Conservation (phyloP, 2,113 vertebrate genomes). For the Rhinoptilus africanus region DNA sequence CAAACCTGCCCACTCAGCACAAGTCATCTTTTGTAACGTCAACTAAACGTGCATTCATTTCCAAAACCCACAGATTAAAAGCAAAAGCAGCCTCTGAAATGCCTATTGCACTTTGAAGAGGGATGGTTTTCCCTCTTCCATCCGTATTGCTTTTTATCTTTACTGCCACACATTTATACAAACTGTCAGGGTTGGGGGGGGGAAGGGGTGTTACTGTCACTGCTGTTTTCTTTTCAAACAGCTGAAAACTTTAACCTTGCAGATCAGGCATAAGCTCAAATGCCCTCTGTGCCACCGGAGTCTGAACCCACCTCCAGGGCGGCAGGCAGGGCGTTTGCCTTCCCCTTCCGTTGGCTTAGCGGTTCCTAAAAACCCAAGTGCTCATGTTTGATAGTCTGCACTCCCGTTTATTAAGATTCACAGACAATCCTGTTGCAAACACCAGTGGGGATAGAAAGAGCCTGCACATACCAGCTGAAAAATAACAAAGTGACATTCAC, state of each 20-base stretch:
- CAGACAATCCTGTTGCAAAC: neutral
- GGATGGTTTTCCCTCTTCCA: neutral
- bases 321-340: rapidly evolving
- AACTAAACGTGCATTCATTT: neutral
- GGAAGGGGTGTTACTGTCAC: rapidly evolving
- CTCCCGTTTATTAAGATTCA: neutral
- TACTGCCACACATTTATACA: neutral
- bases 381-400: neutral
- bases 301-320: neutral
- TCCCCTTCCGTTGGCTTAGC: neutral
- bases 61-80: neutral
- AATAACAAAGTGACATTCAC: slow-evolving; percentile 6
- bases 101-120: neutral
- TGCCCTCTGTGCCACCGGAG: neutral
- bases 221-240: neutral
- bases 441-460: neutral
- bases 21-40: neutral
- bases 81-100: neutral
- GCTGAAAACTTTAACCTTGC: neutral
- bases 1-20: neutral
- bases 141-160: neutral
- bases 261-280: neutral
- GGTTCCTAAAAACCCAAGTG: neutral
- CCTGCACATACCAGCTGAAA: neutral
- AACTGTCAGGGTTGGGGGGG: rapidly evolving